Evolutionary conservation across 2,113 vertebrate species (phyloP).

Genomic region (Chiloscyllium plagiosum): DNA sequence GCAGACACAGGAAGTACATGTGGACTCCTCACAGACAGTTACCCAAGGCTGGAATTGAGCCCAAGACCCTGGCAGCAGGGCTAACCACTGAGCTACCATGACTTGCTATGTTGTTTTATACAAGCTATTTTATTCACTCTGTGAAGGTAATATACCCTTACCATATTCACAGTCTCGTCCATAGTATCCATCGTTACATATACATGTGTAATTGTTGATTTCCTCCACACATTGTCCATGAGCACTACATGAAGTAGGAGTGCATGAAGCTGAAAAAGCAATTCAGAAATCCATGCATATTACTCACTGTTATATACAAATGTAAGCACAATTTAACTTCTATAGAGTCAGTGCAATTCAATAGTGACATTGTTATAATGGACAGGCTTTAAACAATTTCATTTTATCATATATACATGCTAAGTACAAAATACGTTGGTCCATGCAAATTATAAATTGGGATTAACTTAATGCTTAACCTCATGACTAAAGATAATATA

Average conservation of each 20-base stretch:
- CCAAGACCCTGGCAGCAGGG: too few relatives aligned
- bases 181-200: slow-evolving; percentile 27
- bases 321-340: not conserved
- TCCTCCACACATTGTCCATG: slow-evolving; percentile 14
- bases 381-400: not conserved
- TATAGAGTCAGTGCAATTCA: too few relatives aligned
- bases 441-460: not conserved
- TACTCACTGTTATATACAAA: not conserved
- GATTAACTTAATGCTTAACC: not conserved
- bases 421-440: not conserved
- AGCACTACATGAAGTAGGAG: not conserved
- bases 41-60: too few relatives aligned
- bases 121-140: not conserved
- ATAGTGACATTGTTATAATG: not conserved
- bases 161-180: slow-evolving; percentile 31
- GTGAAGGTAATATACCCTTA: not conserved
- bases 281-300: not conserved
- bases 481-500: not conserved
- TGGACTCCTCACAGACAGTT: too few relatives aligned
- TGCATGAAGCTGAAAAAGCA: slow-evolving; percentile 22
- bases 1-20: too few relatives aligned
- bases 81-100: too few relatives aligned
- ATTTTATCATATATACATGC: not conserved
- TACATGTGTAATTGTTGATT: slow-evolving; percentile 22
- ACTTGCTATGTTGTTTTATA: not conserved